Conservation (phyloP, 2,113 vertebrate species). For the Psettodes erumei region DNA sequence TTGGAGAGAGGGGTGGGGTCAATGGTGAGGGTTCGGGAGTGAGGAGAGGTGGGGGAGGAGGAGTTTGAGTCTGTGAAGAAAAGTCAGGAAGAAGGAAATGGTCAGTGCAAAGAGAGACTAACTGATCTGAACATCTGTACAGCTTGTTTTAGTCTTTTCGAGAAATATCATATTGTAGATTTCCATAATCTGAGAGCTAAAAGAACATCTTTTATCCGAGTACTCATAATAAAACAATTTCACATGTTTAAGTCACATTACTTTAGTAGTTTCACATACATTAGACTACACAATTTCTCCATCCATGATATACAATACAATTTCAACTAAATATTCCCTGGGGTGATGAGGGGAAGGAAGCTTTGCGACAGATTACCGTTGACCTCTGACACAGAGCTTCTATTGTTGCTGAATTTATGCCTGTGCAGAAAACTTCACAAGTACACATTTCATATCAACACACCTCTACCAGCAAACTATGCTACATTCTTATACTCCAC, state of each 20-base stretch:
- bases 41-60: neutral
- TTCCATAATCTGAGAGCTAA: constrained; percentile 9
- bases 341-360: constrained; percentile 19
- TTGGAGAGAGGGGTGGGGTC: constrained; percentile 51
- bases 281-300: neutral
- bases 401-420: constrained; percentile 44
- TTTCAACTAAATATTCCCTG: constrained; percentile 22
- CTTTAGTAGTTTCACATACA: constrained; percentile 11
- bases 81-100: constrained; percentile 18
- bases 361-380: constrained; percentile 28
- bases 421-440: constrained; percentile 17
- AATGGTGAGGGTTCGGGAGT: constrained; percentile 39
- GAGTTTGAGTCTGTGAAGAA: constrained; percentile 43
- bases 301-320: constrained; percentile 13
- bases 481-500: neutral
- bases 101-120: neutral
- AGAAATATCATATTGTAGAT: neutral
- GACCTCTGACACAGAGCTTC: constrained; percentile 40
- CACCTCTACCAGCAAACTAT: constrained; percentile 9
- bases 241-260: neutral
- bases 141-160: neutral
- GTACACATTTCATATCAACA: constrained; percentile 24
- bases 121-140: neutral
- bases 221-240: neutral
- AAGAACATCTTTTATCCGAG: neutral